Evolutionary conservation across 2,888 invertebrate genomes (phyloP).

Genomic region (Elegia similella): DNA sequence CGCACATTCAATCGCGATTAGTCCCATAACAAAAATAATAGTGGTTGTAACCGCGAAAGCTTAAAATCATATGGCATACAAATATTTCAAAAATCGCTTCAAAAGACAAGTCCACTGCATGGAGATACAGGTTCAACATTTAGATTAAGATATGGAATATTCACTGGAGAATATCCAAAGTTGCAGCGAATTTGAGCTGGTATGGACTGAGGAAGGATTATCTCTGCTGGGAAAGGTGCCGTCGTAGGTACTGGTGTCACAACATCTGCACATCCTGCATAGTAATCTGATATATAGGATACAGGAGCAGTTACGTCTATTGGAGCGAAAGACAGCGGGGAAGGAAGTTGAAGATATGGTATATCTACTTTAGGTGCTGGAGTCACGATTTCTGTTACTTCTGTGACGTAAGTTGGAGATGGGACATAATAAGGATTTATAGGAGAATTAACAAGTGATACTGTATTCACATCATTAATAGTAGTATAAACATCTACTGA

Average conservation of each 20-base stretch:
- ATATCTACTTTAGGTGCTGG: not conserved
- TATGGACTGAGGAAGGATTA: slow-evolving; percentile 7
- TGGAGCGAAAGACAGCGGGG: not conserved
- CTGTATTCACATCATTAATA: not conserved
- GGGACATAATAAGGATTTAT: not conserved
- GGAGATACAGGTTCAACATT: slow-evolving; percentile 1
- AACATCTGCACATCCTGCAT: slow-evolving; percentile 7
- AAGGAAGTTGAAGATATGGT: not conserved
- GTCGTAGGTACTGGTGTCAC: not conserved
- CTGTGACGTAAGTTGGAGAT: not conserved
- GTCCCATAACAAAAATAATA: no score
- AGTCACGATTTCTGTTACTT: not conserved
- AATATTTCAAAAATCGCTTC: not conserved
- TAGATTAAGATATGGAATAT: not conserved
- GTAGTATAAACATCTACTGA: not conserved
- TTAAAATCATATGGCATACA: not conserved
- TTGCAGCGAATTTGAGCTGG: slow-evolving; percentile 16
- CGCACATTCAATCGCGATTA: no score
- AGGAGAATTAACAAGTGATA: not conserved
- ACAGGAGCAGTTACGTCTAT: not conserved
- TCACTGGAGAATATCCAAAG: slow-evolving; percentile 9
- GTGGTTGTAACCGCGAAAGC: no score
- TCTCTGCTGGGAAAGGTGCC: slow-evolving; percentile 6
- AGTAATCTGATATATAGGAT: slow-evolving; percentile 3
- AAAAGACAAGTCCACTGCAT: not conserved